Conservation (phyloP, 2,113 vertebrate genomes). For the Acrocephalus kingi region DNA sequence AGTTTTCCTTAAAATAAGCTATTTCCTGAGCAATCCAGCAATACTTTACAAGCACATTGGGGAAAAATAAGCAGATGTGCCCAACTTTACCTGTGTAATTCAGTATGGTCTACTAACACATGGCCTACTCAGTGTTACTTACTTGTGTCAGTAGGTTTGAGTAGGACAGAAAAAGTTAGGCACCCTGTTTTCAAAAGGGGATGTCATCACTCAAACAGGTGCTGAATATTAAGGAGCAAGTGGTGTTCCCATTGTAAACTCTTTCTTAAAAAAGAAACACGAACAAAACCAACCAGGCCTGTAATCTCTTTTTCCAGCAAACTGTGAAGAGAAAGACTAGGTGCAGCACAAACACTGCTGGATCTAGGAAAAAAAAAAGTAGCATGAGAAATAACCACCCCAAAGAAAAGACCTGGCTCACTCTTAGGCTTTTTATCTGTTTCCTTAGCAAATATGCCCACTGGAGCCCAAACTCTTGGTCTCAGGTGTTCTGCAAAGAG, state of each 20-base stretch:
- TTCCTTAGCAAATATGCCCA: neutral
- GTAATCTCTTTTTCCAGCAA: neutral
- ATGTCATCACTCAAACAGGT: neutral
- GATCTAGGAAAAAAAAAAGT: neutral
- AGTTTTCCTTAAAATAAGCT: neutral
- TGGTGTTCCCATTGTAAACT: neutral
- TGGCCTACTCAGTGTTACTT: neutral
- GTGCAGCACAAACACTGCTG: neutral
- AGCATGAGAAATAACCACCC: neutral
- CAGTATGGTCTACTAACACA: neutral
- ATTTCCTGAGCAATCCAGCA: neutral
- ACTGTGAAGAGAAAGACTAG: neutral
- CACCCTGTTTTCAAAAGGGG: neutral
- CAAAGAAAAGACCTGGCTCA: neutral
- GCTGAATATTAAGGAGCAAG: neutral
- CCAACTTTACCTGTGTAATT: neutral
- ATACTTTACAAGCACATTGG: neutral
- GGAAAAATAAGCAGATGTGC: neutral
- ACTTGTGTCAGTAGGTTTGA: neutral
- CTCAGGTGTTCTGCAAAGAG: neutral
- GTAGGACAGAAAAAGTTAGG: neutral
- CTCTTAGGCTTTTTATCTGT: neutral
- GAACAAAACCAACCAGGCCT: neutral
- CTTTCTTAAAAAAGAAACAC: neutral
- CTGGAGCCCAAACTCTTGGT: neutral